phyloP scores from a whole-genome alignment of 30 jellyfish, hydroid and myxozoan genomes.

The Aurelia sp. region DNA sequence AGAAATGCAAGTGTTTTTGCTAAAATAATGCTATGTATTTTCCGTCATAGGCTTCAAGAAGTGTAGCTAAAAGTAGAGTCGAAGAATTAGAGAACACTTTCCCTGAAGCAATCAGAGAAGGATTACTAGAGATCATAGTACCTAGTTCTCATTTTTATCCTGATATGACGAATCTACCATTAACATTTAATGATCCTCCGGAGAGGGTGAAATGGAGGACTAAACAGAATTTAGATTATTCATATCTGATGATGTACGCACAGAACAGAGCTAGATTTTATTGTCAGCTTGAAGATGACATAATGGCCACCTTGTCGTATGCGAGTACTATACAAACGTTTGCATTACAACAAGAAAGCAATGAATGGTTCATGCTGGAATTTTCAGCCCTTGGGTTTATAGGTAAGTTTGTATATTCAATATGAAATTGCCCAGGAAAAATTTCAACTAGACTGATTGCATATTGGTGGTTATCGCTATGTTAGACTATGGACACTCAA shows the following conservation, averaged over 20 bases:
- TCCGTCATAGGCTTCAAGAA: no score
- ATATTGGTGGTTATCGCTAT: no score
- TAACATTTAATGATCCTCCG: slow-evolving; percentile 92
- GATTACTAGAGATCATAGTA: slow-evolving; percentile 82
- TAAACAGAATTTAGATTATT: slow-evolving; percentile 92
- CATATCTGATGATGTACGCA: slow-evolving; percentile 96
- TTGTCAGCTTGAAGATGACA: slow-evolving; percentile 96
- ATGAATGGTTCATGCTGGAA: slow-evolving; percentile 96
- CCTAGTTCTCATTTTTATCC: slow-evolving; percentile 91
- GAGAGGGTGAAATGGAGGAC: slow-evolving; percentile 99
- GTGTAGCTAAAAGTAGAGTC: slow-evolving; percentile 26
- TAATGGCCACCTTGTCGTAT: slow-evolving; percentile 94
- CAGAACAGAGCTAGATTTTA: slow-evolving; percentile 88
- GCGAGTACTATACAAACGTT: slow-evolving; percentile 94
- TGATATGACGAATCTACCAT: slow-evolving; percentile 83
- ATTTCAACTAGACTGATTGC: no score
- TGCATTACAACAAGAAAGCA: slow-evolving; percentile 92
- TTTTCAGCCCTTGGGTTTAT: slow-evolving; percentile 94
- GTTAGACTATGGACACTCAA: no score
- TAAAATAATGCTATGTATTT: no score
- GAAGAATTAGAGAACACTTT: slow-evolving; percentile 50
- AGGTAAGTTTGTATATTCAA: slow-evolving; percentile 24
- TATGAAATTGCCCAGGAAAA: no score
- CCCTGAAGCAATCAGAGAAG: slow-evolving; percentile 74
- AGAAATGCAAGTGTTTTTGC: no score